Percentiles rank a stretch among this genome's conserved stretches.
Evolutionary conservation across 2,113 vertebrate genomes (phyloP).

Genomic region (Colius striatus): DNA sequence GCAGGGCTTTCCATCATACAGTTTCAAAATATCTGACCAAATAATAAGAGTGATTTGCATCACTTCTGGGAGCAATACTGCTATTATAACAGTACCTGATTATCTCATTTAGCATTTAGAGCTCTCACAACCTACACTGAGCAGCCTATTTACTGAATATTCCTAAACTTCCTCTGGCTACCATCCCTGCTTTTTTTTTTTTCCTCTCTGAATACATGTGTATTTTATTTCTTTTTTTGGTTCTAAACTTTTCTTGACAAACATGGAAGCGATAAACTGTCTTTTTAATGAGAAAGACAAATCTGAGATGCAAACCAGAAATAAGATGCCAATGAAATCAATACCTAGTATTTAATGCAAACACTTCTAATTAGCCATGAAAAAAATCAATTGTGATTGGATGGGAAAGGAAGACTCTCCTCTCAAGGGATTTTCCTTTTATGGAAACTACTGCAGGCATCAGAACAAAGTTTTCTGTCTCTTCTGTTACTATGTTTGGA

Average conservation of each 20-base stretch:
- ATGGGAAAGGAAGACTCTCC: not conserved
- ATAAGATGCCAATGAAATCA: slow-evolving; percentile 26
- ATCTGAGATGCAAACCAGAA: slow-evolving; percentile 2
- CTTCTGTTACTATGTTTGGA: not conserved
- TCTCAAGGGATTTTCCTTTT: not conserved
- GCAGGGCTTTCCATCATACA: slow-evolving; percentile 11
- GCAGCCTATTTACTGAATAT: not conserved
- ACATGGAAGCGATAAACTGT: not conserved
- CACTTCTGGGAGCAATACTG: not conserved
- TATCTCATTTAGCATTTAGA: not conserved
- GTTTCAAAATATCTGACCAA: not conserved
- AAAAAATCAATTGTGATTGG: not conserved
- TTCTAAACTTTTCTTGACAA: not conserved
- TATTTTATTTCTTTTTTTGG: not conserved
- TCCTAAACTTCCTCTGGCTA: not conserved
- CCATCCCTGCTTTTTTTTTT: not conserved
- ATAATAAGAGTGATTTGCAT: not conserved
- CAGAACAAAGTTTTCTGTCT: not conserved
- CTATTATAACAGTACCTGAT: not conserved
- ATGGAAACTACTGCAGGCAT: not conserved
- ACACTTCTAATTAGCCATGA: not conserved
- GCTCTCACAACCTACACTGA: not conserved
- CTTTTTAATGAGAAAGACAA: not conserved
- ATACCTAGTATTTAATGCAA: slow-evolving; percentile 28
- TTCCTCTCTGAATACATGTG: not conserved